These are phyloP conservation scores for Hypomesus transpacificus DNA, from an alignment of 2,113 vertebrate species.

Conservation along the genomic window DNA sequence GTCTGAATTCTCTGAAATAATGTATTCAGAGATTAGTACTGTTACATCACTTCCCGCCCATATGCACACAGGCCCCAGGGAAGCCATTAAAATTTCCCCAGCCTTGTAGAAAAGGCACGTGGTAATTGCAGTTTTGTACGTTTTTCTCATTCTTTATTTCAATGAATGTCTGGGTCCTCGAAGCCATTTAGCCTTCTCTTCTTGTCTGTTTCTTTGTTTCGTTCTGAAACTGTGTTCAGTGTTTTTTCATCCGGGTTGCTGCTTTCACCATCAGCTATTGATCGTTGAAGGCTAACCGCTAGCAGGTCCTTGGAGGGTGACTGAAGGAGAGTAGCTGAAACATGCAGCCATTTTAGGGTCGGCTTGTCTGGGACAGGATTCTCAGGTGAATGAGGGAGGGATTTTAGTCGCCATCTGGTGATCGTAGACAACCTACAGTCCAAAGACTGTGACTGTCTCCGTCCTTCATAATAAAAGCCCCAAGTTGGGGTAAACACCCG, in stretches of 20 bases:
- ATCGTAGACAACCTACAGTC: constrained; percentile 48
- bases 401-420: constrained; percentile 57
- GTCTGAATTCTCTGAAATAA: constrained; percentile 17
- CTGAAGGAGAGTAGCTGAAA: constrained; percentile 32
- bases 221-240: constrained; percentile 1
- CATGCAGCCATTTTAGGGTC: constrained; percentile 49
- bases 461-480: constrained; percentile 47
- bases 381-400: constrained; percentile 44
- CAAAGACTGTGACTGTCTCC: constrained; percentile 5
- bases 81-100: constrained; percentile 35
- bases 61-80: constrained; percentile 35
- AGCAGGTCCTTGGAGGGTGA: constrained; percentile 22
- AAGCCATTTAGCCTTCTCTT: constrained; percentile 16
- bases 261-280: constrained; percentile 27
- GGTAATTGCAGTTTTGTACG: constrained; percentile 32
- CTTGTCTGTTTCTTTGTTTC: constrained; percentile 13
- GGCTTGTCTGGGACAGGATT: constrained; percentile 26
- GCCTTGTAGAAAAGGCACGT: constrained; percentile 29
- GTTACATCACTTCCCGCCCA: constrained; percentile 31
- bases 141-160: constrained; percentile 19
- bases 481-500: constrained; percentile 32
- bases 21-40: constrained; percentile 27
- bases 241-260: neutral
- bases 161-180: neutral
- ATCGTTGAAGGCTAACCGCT: constrained; percentile 33